These are phyloP conservation scores for Rotaria sp. DNA, from an alignment of 2,888 invertebrate species.

Conservation along the genomic window DNA sequence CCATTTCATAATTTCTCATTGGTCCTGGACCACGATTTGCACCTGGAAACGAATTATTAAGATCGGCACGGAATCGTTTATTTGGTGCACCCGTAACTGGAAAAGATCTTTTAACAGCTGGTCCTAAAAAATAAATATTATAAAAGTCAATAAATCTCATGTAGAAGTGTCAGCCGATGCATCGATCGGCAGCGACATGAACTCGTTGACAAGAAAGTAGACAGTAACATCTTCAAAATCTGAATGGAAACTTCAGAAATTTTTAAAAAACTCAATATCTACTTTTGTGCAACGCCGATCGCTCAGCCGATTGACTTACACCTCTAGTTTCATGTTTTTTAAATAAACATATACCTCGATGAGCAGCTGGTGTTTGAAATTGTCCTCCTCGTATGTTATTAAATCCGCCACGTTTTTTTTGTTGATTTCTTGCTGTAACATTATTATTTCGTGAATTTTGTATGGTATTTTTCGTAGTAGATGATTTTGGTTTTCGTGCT, in stretches of 20 bases:
- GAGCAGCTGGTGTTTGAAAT: not conserved
- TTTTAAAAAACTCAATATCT: too few species aligned
- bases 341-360: not conserved
- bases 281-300: too few species aligned
- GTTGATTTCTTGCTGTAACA: not conserved
- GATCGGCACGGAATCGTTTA: not conserved
- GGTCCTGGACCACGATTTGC: not conserved
- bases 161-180: too few species aligned
- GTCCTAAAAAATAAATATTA: not conserved
- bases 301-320: too few species aligned
- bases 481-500: not conserved
- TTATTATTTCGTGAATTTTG: not conserved
- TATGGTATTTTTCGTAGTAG: not conserved
- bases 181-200: too few species aligned
- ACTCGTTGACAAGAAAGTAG: too few species aligned
- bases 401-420: not conserved
- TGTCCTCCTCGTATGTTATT: not conserved
- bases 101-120: not conserved
- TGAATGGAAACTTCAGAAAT: too few species aligned
- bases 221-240: too few species aligned
- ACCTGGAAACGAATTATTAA: not conserved
- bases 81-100: not conserved
- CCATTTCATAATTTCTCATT: not conserved
- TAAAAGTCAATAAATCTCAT: not conserved
- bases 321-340: too few species aligned